Evolutionary conservation across 2,797 vertebrate species (phyloP).

Genomic region (Scolopax bukidnonensis): DNA sequence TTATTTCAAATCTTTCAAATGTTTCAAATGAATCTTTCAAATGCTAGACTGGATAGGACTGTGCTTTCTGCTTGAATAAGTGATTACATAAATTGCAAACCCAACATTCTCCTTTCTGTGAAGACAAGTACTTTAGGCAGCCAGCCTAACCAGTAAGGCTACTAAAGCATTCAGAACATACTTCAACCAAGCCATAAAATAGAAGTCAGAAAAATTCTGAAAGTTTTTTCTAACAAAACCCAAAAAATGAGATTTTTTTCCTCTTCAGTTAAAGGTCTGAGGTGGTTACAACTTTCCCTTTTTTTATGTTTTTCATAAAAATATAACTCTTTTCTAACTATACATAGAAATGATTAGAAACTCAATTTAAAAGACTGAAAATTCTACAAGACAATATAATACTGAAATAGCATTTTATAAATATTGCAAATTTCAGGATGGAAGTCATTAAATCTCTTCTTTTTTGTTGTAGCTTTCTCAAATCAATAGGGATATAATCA

Average conservation of each 20-base stretch:
- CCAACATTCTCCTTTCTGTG: neutral
- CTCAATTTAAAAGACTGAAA: neutral
- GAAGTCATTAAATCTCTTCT: neutral
- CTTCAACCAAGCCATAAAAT: neutral
- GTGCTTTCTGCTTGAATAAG: neutral
- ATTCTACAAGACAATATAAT: neutral
- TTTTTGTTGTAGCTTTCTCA: neutral
- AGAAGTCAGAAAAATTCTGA: neutral
- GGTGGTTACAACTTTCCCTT: neutral
- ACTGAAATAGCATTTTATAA: neutral
- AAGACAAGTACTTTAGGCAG: neutral
- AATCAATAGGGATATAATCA: neutral
- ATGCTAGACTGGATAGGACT: neutral
- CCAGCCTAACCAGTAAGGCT: neutral
- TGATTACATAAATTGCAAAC: neutral
- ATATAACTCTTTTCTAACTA: neutral
- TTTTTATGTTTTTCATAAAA: neutral
- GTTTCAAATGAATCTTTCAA: neutral
- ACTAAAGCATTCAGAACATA: neutral
- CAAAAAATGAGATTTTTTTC: neutral
- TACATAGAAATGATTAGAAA: neutral
- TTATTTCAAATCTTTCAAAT: neutral
- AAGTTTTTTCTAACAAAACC: neutral
- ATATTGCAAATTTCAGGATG: neutral
- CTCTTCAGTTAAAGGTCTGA: accelerated